Base-by-base conservation (phyloP, 2,113 vertebrate genomes). In the Festucalex cinctus region DNA sequence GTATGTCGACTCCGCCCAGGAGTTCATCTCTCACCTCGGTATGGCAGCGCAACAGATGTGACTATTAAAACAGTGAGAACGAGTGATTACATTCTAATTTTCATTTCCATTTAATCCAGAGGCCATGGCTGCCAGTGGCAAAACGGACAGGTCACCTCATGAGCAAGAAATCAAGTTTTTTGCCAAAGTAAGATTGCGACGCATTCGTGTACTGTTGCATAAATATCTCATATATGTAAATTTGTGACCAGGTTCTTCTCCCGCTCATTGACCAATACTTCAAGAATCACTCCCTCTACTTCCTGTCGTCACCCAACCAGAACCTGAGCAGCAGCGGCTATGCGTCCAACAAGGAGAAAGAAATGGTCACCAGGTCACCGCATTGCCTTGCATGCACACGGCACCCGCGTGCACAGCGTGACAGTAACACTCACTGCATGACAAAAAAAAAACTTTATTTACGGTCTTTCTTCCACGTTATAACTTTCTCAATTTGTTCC, bases 121-220 rank as follows among this genome's bases (percentile, higher is more conserved):
- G 93, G 92, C 94, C 75, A 95, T 98, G 92, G 94, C 95, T 63
- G 92, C 92, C 72, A 97, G 93, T 76, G 96, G 95, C 24, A 98
- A 99, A 93, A 94, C 91, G 0, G 95, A 98, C 84, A 91, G 94
- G 65, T 98, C 97, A 19, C 96, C 97, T 74, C 96, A 98, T 69
- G 97, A 98, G 63, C 96, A 96, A 65, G 96, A 98, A 89, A 98
- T 99, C 86, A 99, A 99, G 86, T 99, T 99, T 87, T 99, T 99
- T 90, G 97, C 97, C 76, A 99, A 99, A 94, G 97, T 98, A 85
- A 91, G 71, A 28, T 51, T 69, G 32, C 22, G 5, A 51, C n/a
- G 37, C 48, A 14, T 14, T 46, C 1, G 12, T 46, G 22, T 24
- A 41, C 20, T 1, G 12, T 0, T 35, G 19, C 9, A 10, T 16